Base-by-base conservation (phyloP, 2,113 vertebrate species). In the Oxygymnocypris stewartii region DNA sequence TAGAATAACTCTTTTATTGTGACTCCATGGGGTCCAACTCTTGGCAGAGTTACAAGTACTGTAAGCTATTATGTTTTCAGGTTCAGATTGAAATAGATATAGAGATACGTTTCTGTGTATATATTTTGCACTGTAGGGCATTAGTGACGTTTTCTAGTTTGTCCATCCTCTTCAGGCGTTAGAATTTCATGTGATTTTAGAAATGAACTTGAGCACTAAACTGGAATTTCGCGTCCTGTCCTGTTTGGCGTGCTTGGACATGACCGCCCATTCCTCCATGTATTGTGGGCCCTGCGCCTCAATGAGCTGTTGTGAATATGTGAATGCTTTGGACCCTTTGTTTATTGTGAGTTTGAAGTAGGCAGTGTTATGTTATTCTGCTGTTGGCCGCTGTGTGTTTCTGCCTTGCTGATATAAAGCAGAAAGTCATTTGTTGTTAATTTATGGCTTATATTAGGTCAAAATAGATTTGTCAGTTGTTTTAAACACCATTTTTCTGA, bases 241-340 rank as follows among this genome's bases (percentile, higher is more conserved):
- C 31, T 12, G 42, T 81, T 65, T 81, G 76, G 85, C 91, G 86
- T 89, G 92, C 88, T 87, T 78, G 83, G 84, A 86, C 91, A 93
- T 42, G 92, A 89, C 67, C 54, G 74, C 76, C 69, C 35, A 18
- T 73, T 84, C 76, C 84, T 82, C 63, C 4, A 11, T 82, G 61
- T 20, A 28, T 18, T 14, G 84, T 49, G 44, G 44, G 76, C 42
- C 57, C 75, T 79, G 76, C 23, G 44, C 25, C 77, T 80, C 77
- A 80, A 80, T 81, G 85, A 59, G 85, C 69, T 25, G 35, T 79
- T 59, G 63, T 86, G 76, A 71, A 57, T 73, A 31, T 59, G 85
- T 59, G 63, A 75, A 73, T 82, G 49, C 73, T 84, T 42, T 71
- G 81, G 74, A 69, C 49, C 35, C 80, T 82, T 82, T 82, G 80